A percentile compares a stretch with the other conserved stretches of the same genome.
phyloP scores from a whole-genome alignment of 2,113 vertebrate genomes.

The Isichthys henryi region DNA sequence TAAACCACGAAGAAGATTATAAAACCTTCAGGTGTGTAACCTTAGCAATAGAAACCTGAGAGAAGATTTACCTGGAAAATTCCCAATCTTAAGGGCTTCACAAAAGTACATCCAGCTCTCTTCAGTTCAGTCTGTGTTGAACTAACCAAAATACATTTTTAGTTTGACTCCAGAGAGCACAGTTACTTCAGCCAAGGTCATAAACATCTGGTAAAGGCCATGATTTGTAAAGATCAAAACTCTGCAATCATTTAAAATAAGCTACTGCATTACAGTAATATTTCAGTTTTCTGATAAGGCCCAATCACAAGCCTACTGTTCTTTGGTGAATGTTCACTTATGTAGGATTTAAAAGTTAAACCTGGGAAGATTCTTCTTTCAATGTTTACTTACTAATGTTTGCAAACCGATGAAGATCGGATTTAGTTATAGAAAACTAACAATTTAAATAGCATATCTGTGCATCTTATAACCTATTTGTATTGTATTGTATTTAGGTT shows the following conservation, averaged over 20 bases:
- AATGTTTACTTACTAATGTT: background rate
- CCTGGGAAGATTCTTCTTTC: background rate
- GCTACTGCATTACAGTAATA: background rate
- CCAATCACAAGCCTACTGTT: background rate
- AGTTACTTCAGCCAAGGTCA: background rate
- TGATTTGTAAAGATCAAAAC: background rate
- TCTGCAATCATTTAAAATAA: background rate
- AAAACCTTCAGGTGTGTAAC: background rate
- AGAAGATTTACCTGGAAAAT: background rate
- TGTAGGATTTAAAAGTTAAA: background rate
- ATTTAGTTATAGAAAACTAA: background rate
- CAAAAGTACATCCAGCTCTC: background rate
- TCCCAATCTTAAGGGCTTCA: background rate
- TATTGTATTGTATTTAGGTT: background rate
- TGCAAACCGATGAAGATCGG: background rate
- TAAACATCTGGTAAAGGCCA: background rate
- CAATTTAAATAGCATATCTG: background rate
- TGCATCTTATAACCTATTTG: background rate
- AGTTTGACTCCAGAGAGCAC: background rate
- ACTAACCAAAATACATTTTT: constrained; percentile 6
- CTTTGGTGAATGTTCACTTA: background rate
- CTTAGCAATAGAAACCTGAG: background rate
- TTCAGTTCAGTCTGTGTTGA: background rate
- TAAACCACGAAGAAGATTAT: background rate
- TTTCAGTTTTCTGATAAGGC: background rate